A percentile compares a stretch with the other conserved stretches of the same genome.
phyloP scores from a whole-genome alignment of 92 coral and sea anemone genomes.

The Actinernus sp. region DNA sequence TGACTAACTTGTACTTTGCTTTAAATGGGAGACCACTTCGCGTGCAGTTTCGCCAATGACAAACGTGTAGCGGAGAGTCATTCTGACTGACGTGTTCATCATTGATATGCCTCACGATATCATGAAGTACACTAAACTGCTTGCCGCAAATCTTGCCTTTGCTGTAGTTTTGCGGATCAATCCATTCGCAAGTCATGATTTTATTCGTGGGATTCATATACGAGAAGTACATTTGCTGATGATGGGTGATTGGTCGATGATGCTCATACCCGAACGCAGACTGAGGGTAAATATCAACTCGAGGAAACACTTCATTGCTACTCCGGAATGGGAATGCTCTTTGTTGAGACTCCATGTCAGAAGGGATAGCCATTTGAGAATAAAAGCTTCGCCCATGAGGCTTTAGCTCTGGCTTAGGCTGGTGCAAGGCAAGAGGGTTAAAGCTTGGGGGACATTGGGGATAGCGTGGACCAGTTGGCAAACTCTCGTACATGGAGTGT shows the following conservation, averaged over 20 bases:
- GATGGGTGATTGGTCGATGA: conserved; percentile 71
- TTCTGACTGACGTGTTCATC: conserved; percentile 99
- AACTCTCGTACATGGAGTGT: conserved; percentile 76
- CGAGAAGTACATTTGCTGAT: conserved; percentile 62
- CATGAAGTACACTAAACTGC: conserved; percentile 95
- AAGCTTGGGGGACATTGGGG: conserved; percentile 80
- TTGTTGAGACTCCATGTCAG: conserved; percentile 75
- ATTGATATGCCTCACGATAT: conserved; percentile 95
- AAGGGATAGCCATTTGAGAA: conserved; percentile 72
- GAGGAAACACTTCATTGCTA: conserved; percentile 50
- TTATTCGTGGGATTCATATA: conserved; percentile 82
- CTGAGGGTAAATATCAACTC: conserved; percentile 79
- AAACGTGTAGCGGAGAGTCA: conserved; percentile 96
- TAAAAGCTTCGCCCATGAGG: conserved; percentile 60
- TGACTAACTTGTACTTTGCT: conserved; percentile 98
- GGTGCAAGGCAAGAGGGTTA: conserved; percentile 81
- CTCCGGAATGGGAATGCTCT: conserved; percentile 69
- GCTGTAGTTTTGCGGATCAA: conserved; percentile 95
- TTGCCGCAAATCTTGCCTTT: conserved; percentile 98
- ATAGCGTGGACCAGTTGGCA: conserved; percentile 60
- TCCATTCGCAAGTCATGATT: conserved; percentile 98
- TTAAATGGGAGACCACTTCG: conserved; percentile 96
- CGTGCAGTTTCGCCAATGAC: conserved; percentile 97
- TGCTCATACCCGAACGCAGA: conserved; percentile 83
- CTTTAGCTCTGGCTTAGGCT: conserved; percentile 83